These are phyloP conservation scores for Drosophila lacicola DNA, from an alignment of 2,888 invertebrate species.

Conservation along the genomic window DNA sequence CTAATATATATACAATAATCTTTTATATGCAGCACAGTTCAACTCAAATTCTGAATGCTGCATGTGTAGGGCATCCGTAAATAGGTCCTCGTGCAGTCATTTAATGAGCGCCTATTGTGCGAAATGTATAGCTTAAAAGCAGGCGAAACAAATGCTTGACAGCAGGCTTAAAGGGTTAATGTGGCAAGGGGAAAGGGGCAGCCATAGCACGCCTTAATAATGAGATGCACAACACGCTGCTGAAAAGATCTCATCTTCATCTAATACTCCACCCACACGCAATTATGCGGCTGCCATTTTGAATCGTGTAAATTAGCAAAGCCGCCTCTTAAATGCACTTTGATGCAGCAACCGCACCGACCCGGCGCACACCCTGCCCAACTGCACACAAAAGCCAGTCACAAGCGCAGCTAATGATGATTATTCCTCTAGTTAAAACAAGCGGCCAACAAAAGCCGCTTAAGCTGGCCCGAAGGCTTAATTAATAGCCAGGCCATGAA, in stretches of 20 bases:
- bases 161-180: not conserved
- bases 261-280: not conserved
- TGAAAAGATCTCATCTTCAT: slow-evolving; percentile 29
- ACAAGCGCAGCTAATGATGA: slow-evolving; percentile 56
- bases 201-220: slow-evolving; percentile 9
- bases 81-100: slow-evolving; percentile 19
- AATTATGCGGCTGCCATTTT: slow-evolving; percentile 48
- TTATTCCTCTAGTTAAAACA: slow-evolving; percentile 29
- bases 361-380: not conserved
- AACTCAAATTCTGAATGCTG: not conserved
- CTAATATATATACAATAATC: not conserved
- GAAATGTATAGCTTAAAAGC: slow-evolving; percentile 19
- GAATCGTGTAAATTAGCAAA: slow-evolving; percentile 69
- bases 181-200: not conserved
- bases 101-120: slow-evolving; percentile 54
- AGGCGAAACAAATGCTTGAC: slow-evolving; percentile 19
- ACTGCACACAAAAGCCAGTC: slow-evolving; percentile 31
- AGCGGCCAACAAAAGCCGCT: slow-evolving; percentile 37
- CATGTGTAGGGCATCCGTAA: slow-evolving; percentile 13
- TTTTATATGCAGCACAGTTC: not conserved
- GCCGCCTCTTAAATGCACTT: slow-evolving; percentile 41
- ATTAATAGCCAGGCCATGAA: slow-evolving; percentile 68
- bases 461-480: slow-evolving; percentile 27
- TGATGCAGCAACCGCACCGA: not conserved
- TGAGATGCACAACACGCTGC: slow-evolving; percentile 33